Evolutionary conservation across 2,797 vertebrate species (phyloP).

Genomic region (Myripristis jacobus): DNA sequence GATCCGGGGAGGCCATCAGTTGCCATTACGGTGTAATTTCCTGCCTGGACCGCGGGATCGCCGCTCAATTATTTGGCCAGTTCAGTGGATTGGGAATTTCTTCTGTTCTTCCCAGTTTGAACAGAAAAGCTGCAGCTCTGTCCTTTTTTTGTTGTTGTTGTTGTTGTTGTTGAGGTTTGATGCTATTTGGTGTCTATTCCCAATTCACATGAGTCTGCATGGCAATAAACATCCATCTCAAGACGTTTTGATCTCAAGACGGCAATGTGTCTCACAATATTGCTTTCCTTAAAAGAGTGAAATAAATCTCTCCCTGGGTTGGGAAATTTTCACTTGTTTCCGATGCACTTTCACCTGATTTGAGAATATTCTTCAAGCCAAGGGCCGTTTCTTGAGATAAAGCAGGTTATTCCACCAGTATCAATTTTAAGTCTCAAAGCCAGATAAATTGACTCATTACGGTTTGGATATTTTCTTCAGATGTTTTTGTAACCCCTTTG

Average conservation of each 20-base stretch:
- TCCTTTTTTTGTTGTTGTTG: background rate
- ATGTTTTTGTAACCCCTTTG: background rate
- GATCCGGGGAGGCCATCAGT: slow-evolving; percentile 39
- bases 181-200: background rate
- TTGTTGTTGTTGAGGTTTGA: background rate
- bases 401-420: background rate
- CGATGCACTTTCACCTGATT: background rate
- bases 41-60: background rate
- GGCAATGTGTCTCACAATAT: background rate
- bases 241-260: no score
- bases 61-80: slow-evolving; percentile 33
- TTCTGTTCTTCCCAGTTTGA: slow-evolving; percentile 28
- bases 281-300: background rate
- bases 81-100: slow-evolving; percentile 8
- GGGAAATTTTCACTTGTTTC: background rate
- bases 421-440: no score
- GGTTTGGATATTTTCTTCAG: no score
- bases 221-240: no score
- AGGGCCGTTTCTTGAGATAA: background rate
- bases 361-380: background rate
- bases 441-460: no score
- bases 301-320: no score
- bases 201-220: no score
- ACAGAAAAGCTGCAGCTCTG: background rate
- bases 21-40: slow-evolving; percentile 45